Evolutionary conservation across 2,797 vertebrate genomes (phyloP), one percentile per base, ranked within the genome.

Genomic region (Channallabes apus): DNA sequence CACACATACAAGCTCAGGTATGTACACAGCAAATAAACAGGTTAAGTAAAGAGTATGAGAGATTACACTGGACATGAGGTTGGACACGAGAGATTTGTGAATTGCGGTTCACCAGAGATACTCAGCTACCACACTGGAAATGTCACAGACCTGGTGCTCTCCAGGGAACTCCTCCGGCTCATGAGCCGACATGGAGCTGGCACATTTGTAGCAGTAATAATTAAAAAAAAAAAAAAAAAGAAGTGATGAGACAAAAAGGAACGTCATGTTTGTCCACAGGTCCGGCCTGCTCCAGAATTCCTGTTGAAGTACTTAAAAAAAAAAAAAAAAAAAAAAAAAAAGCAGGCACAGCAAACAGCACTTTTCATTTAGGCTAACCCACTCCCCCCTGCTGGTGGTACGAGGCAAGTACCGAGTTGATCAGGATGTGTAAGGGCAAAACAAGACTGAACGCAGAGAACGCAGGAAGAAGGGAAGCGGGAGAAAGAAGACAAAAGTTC

Each of bases 121-220:
- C 93, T 94, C 90, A 82, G 93, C 94, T 94, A 91, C 94, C 91
- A 94, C 93, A 94, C 94, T 94, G 93, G 94, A 94, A 93, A 93
- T 89, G 92, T 94, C 72, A 87, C 80, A 85, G 87, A 87, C 85
- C 65, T 81, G 72, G 72, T 69, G 68, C 86, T 86, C 87, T 41
- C 38, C 38, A 41, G 87, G 88, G 82, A 90, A 78, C 54, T 86
- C 62, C 77, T 38, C 32, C 64, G 35, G 69, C 3, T 87, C 78
- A 7, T 7, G 14, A 35, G 59, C 58, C n/a, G 87, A 80, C 88
- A 84, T 88, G 84, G 89, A 68, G 65, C 4, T 27, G 38, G 22
- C 9, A 83, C 69, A 83, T 6, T 4, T 35, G 12, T 6, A 69
- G 65, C 46, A 56, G 56, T 79, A 9, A 77, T 32, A 35, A 51